phyloP scores from a whole-genome alignment of 2,113 vertebrate genomes.

The Clarias gariepinus region DNA sequence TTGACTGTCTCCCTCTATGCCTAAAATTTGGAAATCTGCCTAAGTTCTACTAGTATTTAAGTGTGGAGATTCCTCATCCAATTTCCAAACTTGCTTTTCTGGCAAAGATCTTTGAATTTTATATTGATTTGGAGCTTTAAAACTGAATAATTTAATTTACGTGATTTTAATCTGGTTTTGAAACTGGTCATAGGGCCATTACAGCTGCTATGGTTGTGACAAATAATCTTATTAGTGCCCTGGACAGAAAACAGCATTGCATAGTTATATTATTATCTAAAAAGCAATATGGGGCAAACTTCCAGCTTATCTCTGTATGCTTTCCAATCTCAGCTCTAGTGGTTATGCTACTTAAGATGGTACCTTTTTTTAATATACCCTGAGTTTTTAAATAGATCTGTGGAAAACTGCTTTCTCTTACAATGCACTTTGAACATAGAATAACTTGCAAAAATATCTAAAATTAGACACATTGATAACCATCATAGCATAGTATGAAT shows the following conservation, averaged over 20 bases:
- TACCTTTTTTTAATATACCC: not conserved
- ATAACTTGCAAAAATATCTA: too few species aligned
- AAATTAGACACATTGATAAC: too few species aligned
- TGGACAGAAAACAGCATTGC: constrained; percentile 22
- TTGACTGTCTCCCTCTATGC: not conserved
- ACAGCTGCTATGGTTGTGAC: constrained; percentile 12
- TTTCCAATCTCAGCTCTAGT: not conserved
- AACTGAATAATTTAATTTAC: not conserved
- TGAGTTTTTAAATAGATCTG: not conserved
- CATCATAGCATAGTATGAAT: too few species aligned
- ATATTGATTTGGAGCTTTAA: constrained; percentile 12
- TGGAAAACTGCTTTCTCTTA: not conserved
- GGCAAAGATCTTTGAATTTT: constrained; percentile 18
- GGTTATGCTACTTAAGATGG: not conserved
- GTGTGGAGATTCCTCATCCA: too few species aligned
- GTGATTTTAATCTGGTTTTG: not conserved
- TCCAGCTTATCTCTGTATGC: not conserved
- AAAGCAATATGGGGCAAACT: too few species aligned
- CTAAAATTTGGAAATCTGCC: constrained; percentile 29
- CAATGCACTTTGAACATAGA: too few species aligned
- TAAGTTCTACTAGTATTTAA: constrained; percentile 10
- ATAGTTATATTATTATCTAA: constrained; percentile 1
- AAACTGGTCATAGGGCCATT: not conserved
- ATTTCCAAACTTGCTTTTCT: constrained; percentile 18
- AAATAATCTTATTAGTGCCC: constrained; percentile 16